These are phyloP conservation scores for Acromyrmex echinatior DNA, from an alignment of 1,140 invertebrate genomes.

Conservation along the genomic window DNA sequence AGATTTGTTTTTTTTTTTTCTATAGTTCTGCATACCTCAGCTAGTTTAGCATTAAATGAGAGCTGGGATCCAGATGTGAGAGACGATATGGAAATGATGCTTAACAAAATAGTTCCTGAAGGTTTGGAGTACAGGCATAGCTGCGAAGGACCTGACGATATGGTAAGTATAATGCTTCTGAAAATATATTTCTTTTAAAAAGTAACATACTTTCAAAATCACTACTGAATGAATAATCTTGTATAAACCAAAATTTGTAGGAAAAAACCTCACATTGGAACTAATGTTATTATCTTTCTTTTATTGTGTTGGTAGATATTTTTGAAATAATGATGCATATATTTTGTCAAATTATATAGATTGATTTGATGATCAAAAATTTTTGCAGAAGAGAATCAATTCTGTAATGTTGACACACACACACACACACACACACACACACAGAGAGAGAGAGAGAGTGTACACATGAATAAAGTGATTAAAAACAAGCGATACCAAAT, in stretches of 20 bases:
- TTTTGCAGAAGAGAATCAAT: neutral
- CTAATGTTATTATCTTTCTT: neutral
- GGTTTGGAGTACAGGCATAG: conserved; percentile 97
- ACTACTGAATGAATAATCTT: neutral
- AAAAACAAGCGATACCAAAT: conserved; percentile 6
- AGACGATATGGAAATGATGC: conserved; percentile 99
- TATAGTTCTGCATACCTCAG: conserved; percentile 98
- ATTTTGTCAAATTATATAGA: neutral
- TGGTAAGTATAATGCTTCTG: conserved; percentile 89
- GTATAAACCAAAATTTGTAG: neutral
- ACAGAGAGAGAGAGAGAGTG: too few species aligned
- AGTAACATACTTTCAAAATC: neutral
- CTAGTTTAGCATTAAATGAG: conserved; percentile 98
- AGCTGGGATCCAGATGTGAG: conserved; percentile 99
- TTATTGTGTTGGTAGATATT: too few species aligned
- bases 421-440: too few species aligned
- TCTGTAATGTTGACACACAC: too few species aligned
- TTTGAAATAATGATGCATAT: neutral
- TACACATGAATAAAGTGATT: neutral
- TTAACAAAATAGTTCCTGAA: conserved; percentile 99
- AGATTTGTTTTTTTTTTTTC: conserved; percentile 80
- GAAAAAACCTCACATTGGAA: too few species aligned
- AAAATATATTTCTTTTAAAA: conserved; percentile 9
- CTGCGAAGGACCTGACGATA: conserved; percentile 99
- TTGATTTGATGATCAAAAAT: neutral